A percentile compares a stretch with the other conserved stretches of the same genome.
phyloP scores from a whole-genome alignment of 2,888 invertebrate genomes.

The Caenorhabditis plicata region DNA sequence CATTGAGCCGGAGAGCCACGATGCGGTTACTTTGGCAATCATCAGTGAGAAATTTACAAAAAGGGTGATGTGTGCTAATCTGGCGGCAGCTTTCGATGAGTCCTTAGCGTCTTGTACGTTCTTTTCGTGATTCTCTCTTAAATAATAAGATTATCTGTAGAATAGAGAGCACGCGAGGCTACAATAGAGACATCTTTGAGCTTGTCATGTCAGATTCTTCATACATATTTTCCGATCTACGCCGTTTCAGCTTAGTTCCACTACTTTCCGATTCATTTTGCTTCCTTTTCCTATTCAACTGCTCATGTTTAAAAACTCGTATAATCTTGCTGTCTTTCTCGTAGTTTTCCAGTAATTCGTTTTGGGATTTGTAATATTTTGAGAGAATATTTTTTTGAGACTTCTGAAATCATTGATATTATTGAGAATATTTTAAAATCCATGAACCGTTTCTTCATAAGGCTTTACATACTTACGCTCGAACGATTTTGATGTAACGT shows the following conservation, averaged over 20 bases:
- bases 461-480: no score
- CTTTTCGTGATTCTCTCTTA: conserved; percentile 1
- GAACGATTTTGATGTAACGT: no score
- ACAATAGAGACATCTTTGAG: not conserved
- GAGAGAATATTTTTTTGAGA: no score
- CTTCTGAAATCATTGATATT: no score
- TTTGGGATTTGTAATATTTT: conserved; percentile 58
- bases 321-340: conserved; percentile 55
- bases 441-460: no score
- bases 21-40: conserved; percentile 67
- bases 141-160: not conserved
- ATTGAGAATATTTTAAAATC: no score
- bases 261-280: not conserved
- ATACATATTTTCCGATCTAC: not conserved
- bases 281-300: conserved; percentile 1
- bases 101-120: conserved; percentile 3
- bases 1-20: conserved; percentile 68
- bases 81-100: conserved; percentile 17
- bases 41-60: conserved; percentile 65
- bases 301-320: no score
- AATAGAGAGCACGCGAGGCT: not conserved
- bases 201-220: not conserved
- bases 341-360: conserved; percentile 53
- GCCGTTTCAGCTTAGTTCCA: not conserved
- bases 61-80: conserved; percentile 52